phyloP scores from a whole-genome alignment of 2,797 vertebrate genomes.

The Sphenodon punctatus region DNA sequence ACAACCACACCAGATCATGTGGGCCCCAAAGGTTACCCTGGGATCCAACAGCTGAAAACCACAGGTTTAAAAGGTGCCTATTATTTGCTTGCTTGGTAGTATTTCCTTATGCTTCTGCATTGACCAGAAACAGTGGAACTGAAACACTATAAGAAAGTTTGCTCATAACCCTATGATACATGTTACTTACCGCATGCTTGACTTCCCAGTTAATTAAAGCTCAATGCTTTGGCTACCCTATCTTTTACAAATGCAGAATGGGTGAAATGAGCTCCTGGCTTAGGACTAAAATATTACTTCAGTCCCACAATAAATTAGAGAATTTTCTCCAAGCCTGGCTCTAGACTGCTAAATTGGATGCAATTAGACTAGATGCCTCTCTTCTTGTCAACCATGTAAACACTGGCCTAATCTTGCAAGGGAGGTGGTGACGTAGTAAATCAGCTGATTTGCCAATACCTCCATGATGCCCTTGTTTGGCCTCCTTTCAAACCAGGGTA shows the following conservation, averaged over 20 bases:
- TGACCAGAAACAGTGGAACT: constrained; percentile 42
- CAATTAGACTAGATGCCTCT: constrained; percentile 38
- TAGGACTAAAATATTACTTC: constrained; percentile 28
- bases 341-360: constrained; percentile 34
- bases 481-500: background rate
- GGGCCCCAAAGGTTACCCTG: too few relatives aligned
- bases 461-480: constrained; percentile 19
- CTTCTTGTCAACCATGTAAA: constrained; percentile 19
- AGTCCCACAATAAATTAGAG: constrained; percentile 7
- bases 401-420: background rate
- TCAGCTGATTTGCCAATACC: constrained; percentile 27
- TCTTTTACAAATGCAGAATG: constrained; percentile 43
- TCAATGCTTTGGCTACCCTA: constrained; percentile 22
- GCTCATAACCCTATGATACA: background rate
- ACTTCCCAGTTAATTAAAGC: constrained; percentile 52
- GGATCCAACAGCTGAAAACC: too few relatives aligned
- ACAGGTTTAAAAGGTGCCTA: background rate
- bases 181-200: constrained; percentile 30
- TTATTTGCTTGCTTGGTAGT: background rate
- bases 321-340: constrained; percentile 25
- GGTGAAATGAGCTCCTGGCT: constrained; percentile 52
- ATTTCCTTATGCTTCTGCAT: constrained; percentile 34
- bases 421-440: constrained; percentile 36
- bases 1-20: too few relatives aligned
- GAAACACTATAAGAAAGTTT: constrained; percentile 28